These are phyloP conservation scores for Torymus aiolomorphi DNA, from an alignment of 2,888 invertebrate species.

Conservation along the genomic window DNA sequence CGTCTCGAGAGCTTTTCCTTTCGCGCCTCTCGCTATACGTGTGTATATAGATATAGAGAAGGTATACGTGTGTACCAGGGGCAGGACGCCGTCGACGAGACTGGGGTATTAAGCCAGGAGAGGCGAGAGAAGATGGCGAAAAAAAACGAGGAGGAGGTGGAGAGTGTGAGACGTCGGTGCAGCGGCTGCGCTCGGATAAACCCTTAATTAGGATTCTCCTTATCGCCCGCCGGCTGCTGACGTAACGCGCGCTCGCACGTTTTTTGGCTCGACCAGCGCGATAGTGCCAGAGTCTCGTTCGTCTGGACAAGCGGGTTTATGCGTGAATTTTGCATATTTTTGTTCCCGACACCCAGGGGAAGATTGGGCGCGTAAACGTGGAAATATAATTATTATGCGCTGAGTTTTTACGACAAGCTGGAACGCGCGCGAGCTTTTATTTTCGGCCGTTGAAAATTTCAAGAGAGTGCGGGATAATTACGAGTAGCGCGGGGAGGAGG, in stretches of 20 bases:
- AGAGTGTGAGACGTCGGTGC: background rate
- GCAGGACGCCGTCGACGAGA: conserved; percentile 25
- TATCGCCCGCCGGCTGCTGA: conserved; percentile 50
- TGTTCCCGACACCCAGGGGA: background rate
- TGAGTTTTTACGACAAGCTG: background rate
- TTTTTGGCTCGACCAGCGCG: conserved; percentile 2
- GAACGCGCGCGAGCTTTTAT: too few relatives aligned
- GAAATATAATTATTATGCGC: conserved; percentile 37
- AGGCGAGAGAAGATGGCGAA: background rate
- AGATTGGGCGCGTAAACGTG: conserved; percentile 7
- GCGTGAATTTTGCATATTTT: conserved; percentile 42
- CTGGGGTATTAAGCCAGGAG: conserved; percentile 36
- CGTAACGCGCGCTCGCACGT: conserved; percentile 24
- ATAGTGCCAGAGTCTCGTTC: conserved; percentile 37
- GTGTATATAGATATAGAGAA: background rate
- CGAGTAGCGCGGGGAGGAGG: too few relatives aligned
- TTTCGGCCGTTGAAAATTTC: too few relatives aligned
- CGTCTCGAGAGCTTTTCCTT: conserved; percentile 33
- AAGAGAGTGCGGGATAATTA: too few relatives aligned
- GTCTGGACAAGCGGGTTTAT: conserved; percentile 35
- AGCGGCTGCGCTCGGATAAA: conserved; percentile 43
- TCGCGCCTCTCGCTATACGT: background rate
- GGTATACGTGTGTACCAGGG: too few relatives aligned
- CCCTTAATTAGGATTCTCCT: conserved; percentile 57
- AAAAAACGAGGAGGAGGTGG: background rate